Conservation (phyloP, 2,888 invertebrate species). For the Pycnomerus fuliginosus region DNA sequence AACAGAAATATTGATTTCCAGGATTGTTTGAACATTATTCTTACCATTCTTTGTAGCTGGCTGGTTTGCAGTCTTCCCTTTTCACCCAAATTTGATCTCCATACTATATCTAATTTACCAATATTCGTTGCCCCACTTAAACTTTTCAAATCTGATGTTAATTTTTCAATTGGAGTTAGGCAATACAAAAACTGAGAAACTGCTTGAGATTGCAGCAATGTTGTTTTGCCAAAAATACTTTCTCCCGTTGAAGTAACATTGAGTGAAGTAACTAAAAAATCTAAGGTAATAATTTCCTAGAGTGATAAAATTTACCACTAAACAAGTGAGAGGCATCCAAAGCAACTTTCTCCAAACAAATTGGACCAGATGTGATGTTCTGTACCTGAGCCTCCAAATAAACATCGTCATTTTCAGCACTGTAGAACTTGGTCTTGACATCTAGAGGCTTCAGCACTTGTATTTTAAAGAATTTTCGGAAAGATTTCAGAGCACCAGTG, state of each 20-base stretch:
- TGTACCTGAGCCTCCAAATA: constrained; percentile 76
- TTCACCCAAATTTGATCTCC: constrained; percentile 97
- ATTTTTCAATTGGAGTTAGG: constrained; percentile 76
- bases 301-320: constrained; percentile 55
- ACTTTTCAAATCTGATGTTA: constrained; percentile 73
- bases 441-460: constrained; percentile 96
- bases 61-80: constrained; percentile 95
- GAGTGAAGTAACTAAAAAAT: constrained; percentile 63
- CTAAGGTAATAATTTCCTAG: constrained; percentile 1
- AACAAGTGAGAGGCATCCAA: constrained; percentile 92
- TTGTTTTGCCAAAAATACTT: constrained; percentile 77
- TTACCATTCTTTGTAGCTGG: constrained; percentile 84
- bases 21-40: constrained; percentile 23
- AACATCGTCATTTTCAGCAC: constrained; percentile 82
- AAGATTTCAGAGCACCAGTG: constrained; percentile 74
- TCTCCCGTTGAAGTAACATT: constrained; percentile 66
- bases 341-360: constrained; percentile 91
- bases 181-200: constrained; percentile 95
- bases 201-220: constrained; percentile 83
- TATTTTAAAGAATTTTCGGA: constrained; percentile 97
- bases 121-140: constrained; percentile 83
- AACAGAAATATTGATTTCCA: too few species aligned
- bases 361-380: constrained; percentile 90
- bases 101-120: constrained; percentile 96
- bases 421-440: constrained; percentile 98